Base-by-base conservation (phyloP, 2,797 vertebrate genomes). In the Platalea minor region DNA sequence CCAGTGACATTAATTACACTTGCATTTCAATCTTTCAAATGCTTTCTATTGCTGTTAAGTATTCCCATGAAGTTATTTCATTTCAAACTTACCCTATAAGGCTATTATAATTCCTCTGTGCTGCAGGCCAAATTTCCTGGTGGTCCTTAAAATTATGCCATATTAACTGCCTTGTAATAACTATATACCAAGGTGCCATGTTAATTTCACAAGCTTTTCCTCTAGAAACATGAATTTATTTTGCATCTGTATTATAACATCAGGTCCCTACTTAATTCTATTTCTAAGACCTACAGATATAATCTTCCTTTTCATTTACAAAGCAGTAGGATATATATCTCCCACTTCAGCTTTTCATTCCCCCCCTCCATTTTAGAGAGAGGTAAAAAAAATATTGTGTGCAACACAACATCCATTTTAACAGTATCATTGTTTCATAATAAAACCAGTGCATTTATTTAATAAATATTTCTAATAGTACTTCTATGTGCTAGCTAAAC, bases 71-170 rank as follows among this genome's bases (percentile, higher is more conserved):
- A 96, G 81, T 43, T 45, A 76, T 56, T 94, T 79, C 24, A 59
- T 91, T 91, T 93, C 83, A 94, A 92, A 87, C 73, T 84, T 73
- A 65, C 35, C 12, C 0, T 69, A 56, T 63, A 37, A 70, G 51
- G 45, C 67, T 77, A 37, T 92, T 89, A 53, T 48, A 92, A 88
- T 85, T 93, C 74, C 37, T 89, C 61, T 74, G 26, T 88, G 91
- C 95, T 96, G 81, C 92, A 89, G 87, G 95, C 81, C 61, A 84
- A 3, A 90, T 88, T 90, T 94, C 88, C 78, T 95, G 75, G 84
- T 96, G 77, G 68, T 88, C 95, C 56, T 86, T 82, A 86, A 93
- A 93, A 86, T 94, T 50, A 88, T 78, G 41, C 83, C 11, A 6
- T 23, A 70, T 91, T 89, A 95, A 87, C 43, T 68, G 64, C 70